Conservation (phyloP, 2,888 invertebrate species). For the Nomada fabriciana region DNA sequence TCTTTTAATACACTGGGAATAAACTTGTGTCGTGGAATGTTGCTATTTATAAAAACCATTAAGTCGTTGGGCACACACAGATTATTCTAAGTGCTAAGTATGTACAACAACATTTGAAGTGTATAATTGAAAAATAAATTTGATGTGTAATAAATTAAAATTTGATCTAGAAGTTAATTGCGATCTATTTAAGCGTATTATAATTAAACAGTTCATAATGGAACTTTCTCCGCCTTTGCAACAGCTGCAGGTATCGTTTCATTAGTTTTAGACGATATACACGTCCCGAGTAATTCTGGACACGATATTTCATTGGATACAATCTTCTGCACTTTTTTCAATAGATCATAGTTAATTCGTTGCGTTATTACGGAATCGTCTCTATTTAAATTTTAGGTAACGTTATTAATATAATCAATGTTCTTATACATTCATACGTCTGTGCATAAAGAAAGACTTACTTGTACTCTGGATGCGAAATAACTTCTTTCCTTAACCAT, state of each 20-base stretch:
- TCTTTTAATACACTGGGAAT: conserved; percentile 10
- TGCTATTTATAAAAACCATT: conserved; percentile 38
- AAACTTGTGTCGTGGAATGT: conserved; percentile 55
- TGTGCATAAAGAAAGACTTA: conserved; percentile 82
- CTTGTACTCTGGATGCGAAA: conserved; percentile 95
- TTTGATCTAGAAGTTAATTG: conserved; percentile 45
- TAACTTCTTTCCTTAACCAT: conserved; percentile 97
- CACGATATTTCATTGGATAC: conserved; percentile 90
- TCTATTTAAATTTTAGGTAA: conserved; percentile 84
- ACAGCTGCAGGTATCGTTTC: conserved; percentile 94
- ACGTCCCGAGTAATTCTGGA: conserved; percentile 91
- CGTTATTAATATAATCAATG: conserved; percentile 20
- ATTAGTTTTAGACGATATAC: conserved; percentile 91
- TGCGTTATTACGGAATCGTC: conserved; percentile 96
- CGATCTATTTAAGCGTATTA: conserved; percentile 33
- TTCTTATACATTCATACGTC: not conserved
- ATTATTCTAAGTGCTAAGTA: conserved; percentile 42
- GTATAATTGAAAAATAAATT: conserved; percentile 48
- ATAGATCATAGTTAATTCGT: conserved; percentile 95
- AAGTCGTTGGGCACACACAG: conserved; percentile 20
- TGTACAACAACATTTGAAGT: conserved; percentile 45
- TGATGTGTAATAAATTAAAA: conserved; percentile 51
- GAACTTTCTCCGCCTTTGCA: conserved; percentile 85
- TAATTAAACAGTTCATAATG: conserved; percentile 55
- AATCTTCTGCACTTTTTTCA: conserved; percentile 91